phyloP scores from a whole-genome alignment of 2,113 vertebrate species.

The Taxidea taxus region DNA sequence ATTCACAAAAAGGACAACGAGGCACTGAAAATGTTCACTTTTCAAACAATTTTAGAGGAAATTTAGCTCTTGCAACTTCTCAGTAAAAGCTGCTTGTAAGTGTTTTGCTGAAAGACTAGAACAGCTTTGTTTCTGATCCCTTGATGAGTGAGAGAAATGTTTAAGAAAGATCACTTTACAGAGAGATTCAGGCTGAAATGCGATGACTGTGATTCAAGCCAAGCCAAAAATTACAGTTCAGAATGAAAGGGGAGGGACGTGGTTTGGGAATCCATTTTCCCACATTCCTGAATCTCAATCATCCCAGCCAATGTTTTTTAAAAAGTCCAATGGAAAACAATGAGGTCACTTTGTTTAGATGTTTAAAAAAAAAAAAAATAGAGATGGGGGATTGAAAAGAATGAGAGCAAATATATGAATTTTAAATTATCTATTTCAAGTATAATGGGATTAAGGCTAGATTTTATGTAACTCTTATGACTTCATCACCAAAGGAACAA shows the following conservation, averaged over 20 bases:
- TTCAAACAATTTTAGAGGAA: constrained; percentile 89
- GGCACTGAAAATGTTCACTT: constrained; percentile 90
- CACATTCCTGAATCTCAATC: constrained; percentile 88
- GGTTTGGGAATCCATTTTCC: constrained; percentile 87
- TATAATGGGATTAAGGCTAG: constrained; percentile 56
- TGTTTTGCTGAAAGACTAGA: constrained; percentile 89
- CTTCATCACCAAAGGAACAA: constrained; percentile 61
- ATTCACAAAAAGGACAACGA: constrained; percentile 88
- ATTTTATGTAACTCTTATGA: constrained; percentile 44
- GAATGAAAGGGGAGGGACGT: constrained; percentile 86
- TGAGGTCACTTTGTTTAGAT: constrained; percentile 88
- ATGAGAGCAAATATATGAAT: constrained; percentile 72
- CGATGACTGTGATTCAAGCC: constrained; percentile 87
- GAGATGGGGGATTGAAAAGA: constrained; percentile 45
- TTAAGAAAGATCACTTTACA: constrained; percentile 89
- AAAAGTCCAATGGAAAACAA: constrained; percentile 85
- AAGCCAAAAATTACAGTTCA: constrained; percentile 89
- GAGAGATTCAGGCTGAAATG: constrained; percentile 87
- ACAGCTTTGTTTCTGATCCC: constrained; percentile 88
- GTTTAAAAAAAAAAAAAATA: constrained; percentile 53
- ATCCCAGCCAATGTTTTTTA: constrained; percentile 85
- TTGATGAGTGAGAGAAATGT: constrained; percentile 89
- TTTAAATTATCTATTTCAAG: constrained; percentile 64
- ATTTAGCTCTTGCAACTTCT: constrained; percentile 91
- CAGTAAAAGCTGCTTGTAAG: constrained; percentile 84